Evolutionary conservation across 2,113 vertebrate genomes (phyloP), one percentile per base, ranked within the genome.

Genomic region (Heterocephalus glaber): DNA sequence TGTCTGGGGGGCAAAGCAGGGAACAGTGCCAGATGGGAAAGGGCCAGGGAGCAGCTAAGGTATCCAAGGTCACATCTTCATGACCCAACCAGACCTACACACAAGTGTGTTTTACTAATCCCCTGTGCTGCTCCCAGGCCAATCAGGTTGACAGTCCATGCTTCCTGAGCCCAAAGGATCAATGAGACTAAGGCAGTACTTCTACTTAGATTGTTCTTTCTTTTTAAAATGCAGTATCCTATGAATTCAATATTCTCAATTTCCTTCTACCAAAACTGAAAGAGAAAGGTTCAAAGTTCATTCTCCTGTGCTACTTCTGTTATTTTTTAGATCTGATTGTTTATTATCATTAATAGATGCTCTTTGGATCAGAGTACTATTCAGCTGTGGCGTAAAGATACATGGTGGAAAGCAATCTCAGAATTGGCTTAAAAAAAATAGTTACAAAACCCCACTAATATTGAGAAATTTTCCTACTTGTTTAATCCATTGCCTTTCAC

Each of bases 401-500:
- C 52, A 49, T 1, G 8, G 30, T 7, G 0, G 28, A 84, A 54
- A 3, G 6, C n/a, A 52, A 84, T 30, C 66, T 77, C n/a, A 84
- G 33, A 70, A 95, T 74, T 49, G 41, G 26, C 38, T 77, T 14
- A 56, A 56, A 56, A 56, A 56, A 56, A 56, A 10, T 14, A 74
- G 33, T 82, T 88, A 68, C 3, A 72, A 72, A 97, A 93, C 13
- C 2, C 28, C 33, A 6, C 35, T 41, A 33, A 86, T 66, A 92
- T 93, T 70, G 87, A 60, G 17, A 74, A 80, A 77, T 19, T 80
- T 93, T 47, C 44, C 49, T 56, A 86, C 14, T 58, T 95, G 26
- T 86, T 97, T 77, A 94, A 30, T 60, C 30, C 52, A 95, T 28
- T n/a, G 14, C 11, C 24, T 96, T 97, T 97, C 89, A 65, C 52